phyloP scores from a whole-genome alignment of 2,797 vertebrate genomes.

The Aythya fuligula region DNA sequence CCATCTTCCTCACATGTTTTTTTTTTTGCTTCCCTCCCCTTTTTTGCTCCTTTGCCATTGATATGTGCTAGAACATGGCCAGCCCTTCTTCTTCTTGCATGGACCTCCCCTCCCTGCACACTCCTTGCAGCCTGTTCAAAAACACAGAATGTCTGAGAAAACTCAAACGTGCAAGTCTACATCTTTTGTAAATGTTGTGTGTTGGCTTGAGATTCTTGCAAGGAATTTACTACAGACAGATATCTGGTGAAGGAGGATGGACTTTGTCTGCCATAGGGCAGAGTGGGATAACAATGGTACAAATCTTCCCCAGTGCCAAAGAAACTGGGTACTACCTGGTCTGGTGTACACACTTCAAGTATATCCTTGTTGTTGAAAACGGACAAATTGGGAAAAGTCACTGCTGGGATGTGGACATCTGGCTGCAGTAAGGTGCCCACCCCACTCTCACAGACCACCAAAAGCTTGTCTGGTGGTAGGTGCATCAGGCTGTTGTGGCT shows the following conservation, averaged over 20 bases:
- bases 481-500: not conserved
- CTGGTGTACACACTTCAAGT: not conserved
- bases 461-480: not conserved
- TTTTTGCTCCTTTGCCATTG: not conserved
- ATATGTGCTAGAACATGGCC: not conserved
- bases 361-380: not conserved
- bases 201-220: not conserved
- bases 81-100: not conserved
- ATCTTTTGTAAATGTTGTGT: not conserved
- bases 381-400: not conserved
- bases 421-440: not conserved
- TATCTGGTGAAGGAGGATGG: not conserved
- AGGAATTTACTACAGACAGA: not conserved
- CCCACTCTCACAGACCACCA: not conserved
- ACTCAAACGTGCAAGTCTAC: fast-evolving
- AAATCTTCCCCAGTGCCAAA: not conserved
- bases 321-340: not conserved
- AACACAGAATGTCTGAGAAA: not conserved
- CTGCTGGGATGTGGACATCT: not conserved
- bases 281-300: not conserved
- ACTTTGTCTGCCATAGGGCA: not conserved
- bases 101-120: not conserved
- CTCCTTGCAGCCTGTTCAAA: not conserved
- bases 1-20: not conserved
- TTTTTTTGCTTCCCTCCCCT: not conserved